Percentiles rank a stretch among this genome's conserved stretches.
Conservation (phyloP, 2,797 vertebrate genomes). For the Danio choprae region DNA sequence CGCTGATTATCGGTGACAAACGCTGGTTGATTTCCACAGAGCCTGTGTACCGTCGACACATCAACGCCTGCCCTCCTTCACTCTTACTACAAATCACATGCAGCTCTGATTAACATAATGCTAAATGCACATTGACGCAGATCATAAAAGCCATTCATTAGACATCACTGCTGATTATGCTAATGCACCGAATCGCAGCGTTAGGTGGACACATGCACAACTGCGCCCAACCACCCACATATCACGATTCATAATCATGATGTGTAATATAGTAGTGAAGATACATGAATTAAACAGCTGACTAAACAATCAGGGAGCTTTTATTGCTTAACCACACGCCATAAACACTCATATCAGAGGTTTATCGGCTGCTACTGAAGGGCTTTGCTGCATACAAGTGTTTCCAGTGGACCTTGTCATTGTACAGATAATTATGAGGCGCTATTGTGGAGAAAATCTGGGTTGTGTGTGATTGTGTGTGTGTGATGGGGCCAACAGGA, state of each 20-base stretch:
- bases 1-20: conserved; percentile 69
- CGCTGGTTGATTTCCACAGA: conserved; percentile 69
- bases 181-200: conserved; percentile 15
- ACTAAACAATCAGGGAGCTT: background rate
- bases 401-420: background rate
- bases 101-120: conserved; percentile 58
- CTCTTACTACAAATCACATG: conserved; percentile 65
- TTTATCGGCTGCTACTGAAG: conserved; percentile 7
- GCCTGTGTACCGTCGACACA: conserved; percentile 66
- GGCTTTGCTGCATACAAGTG: background rate
- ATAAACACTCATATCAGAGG: conserved; percentile 27
- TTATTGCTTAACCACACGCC: conserved; percentile 23
- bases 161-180: conserved; percentile 33
- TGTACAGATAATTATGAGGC: conserved; percentile 12
- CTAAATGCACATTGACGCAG: conserved; percentile 37
- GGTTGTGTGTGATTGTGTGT: background rate
- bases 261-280: conserved; percentile 10
- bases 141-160: conserved; percentile 13
- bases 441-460: conserved; percentile 16
- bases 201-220: conserved; percentile 2
- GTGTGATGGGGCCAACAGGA: background rate
- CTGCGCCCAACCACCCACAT: background rate
- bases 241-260: conserved; percentile 22
- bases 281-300: conserved; percentile 10
- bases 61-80: conserved; percentile 63